These are phyloP conservation scores for Cyprinella venusta DNA, from an alignment of 2,797 vertebrate species.

Conservation along the genomic window DNA sequence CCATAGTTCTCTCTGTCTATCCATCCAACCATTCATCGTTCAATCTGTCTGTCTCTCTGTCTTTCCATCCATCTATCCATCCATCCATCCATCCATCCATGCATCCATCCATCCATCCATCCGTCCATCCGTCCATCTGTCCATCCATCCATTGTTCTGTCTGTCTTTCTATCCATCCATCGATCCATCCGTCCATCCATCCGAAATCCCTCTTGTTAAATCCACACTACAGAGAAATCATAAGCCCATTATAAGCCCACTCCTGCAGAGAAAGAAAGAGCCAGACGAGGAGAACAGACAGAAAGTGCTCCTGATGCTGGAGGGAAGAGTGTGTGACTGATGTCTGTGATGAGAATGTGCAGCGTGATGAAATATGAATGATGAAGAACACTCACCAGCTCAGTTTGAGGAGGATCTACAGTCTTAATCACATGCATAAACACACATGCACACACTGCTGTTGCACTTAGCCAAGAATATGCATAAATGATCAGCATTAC, in stretches of 20 bases:
- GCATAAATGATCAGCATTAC: conserved; percentile 8
- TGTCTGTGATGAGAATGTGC: conserved; percentile 34
- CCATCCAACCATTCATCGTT: not conserved
- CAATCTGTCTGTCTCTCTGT: rapidly evolving
- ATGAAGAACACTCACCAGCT: conserved; percentile 29
- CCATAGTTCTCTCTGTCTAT: not conserved
- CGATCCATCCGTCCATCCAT: too few relatives aligned
- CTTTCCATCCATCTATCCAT: not conserved
- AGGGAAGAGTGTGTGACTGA: conserved; percentile 25
- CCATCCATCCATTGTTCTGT: rapidly evolving
- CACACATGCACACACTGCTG: not conserved
- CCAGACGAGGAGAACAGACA: not conserved
- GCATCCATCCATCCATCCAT: not conserved
- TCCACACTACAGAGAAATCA: conserved; percentile 13
- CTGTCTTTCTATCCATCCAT: too few relatives aligned
- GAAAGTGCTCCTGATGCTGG: conserved; percentile 23
- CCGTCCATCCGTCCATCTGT: not conserved
- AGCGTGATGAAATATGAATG: conserved; percentile 51
- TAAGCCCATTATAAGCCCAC: conserved; percentile 21
- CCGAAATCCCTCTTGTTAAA: conserved; percentile 38
- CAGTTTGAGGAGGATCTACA: not conserved
- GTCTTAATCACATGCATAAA: conserved; percentile 16
- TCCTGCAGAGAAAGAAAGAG: conserved; percentile 4
- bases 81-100: not conserved
- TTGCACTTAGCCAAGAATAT: conserved; percentile 4